A percentile compares a stretch with the other conserved stretches of the same genome.
Evolutionary conservation across 2,888 invertebrate species (phyloP).

Genomic region (Gastrophysa polygoni): DNA sequence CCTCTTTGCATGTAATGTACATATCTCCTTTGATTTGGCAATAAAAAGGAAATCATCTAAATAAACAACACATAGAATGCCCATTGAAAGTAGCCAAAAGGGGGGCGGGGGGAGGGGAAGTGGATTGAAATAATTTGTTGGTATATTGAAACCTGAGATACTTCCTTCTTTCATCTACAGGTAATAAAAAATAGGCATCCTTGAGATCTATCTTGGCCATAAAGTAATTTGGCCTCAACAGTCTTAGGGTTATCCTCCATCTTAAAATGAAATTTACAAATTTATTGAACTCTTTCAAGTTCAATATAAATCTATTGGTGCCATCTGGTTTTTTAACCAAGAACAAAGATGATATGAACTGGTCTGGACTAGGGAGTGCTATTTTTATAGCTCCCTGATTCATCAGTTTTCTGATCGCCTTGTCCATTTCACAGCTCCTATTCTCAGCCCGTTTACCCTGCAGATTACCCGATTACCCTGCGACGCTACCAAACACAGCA

Average conservation of each 20-base stretch:
- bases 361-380: slow-evolving; percentile 9
- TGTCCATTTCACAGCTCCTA: not conserved
- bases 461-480: too few relatives aligned
- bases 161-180: slow-evolving; percentile 33
- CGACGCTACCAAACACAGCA: too few relatives aligned
- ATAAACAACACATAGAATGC: slow-evolving; percentile 29
- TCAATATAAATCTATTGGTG: slow-evolving; percentile 35
- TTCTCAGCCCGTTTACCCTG: too few relatives aligned
- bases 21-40: slow-evolving; percentile 16
- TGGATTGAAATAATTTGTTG: slow-evolving; percentile 36
- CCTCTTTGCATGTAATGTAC: not conserved
- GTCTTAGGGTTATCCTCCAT: slow-evolving; percentile 29
- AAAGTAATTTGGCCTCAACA: slow-evolving; percentile 29
- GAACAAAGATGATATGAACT: slow-evolving; percentile 37
- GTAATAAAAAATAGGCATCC: slow-evolving; percentile 36
- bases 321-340: slow-evolving; percentile 35
- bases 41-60: slow-evolving; percentile 35
- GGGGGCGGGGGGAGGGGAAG: slow-evolving; percentile 33
- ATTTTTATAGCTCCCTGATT: slow-evolving; percentile 4
- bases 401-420: not conserved
- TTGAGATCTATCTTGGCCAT: slow-evolving; percentile 29
- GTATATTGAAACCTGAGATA: slow-evolving; percentile 36
- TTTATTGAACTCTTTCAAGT: slow-evolving; percentile 36
- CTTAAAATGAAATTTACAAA: slow-evolving; percentile 41
- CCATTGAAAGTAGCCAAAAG: slow-evolving; percentile 21